Evolutionary conservation across 2,797 vertebrate genomes (phyloP).

Genomic region (Danio aesculapii): DNA sequence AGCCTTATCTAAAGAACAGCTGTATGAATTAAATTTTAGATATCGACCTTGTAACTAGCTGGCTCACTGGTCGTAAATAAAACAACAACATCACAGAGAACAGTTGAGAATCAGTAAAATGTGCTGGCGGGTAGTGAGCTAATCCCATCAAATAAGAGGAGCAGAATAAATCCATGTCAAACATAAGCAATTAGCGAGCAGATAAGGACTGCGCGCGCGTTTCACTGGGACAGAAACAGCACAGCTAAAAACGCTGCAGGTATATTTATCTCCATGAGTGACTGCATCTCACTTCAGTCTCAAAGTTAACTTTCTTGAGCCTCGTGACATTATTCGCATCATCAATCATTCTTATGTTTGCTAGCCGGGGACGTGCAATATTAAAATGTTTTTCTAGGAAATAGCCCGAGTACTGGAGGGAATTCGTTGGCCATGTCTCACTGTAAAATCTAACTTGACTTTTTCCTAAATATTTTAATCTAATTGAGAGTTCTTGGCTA

Average conservation of each 20-base stretch:
- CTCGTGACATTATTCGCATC: conserved; percentile 35
- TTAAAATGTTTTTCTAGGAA: conserved; percentile 27
- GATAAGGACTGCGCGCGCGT: conserved; percentile 61
- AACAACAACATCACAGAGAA: neutral
- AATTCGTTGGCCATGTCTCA: neutral
- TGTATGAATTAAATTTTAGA: neutral
- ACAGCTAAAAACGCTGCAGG: conserved; percentile 53
- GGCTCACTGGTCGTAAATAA: conserved; percentile 37
- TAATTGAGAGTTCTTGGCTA: neutral
- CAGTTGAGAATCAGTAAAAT: conserved; percentile 49
- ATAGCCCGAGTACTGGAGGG: neutral
- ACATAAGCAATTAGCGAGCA: conserved; percentile 64
- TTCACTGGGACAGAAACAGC: conserved; percentile 46
- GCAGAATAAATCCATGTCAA: conserved; percentile 69
- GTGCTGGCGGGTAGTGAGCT: conserved; percentile 62
- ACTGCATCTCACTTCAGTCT: neutral
- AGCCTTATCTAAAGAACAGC: neutral
- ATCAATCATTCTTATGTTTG: conserved; percentile 40
- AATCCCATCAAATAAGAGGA: conserved; percentile 73
- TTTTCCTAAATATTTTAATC: conserved; percentile 12
- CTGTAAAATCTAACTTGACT: neutral
- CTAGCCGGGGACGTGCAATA: conserved; percentile 20
- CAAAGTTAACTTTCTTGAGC: conserved; percentile 34
- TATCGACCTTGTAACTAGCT: neutral
- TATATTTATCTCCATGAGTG: conserved; percentile 27